phyloP scores from a whole-genome alignment of 2,888 invertebrate species.

The Gryllus longicercus region DNA sequence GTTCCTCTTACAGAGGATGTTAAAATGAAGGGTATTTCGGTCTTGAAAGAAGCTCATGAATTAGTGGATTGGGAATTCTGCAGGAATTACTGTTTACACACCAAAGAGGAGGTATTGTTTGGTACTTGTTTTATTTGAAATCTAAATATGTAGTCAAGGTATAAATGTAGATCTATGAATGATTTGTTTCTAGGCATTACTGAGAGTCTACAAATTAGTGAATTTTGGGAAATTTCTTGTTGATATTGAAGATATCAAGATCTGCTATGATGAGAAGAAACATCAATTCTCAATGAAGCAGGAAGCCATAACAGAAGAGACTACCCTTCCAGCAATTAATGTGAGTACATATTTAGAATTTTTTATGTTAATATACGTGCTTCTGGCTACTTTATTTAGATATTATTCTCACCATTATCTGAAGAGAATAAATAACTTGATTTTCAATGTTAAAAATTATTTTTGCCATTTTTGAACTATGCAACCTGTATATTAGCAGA shows the following conservation, averaged over 20 bases:
- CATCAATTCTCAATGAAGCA: constrained; percentile 42
- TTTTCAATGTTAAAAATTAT: too few species aligned
- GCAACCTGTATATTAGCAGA: too few species aligned
- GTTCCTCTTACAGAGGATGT: constrained; percentile 75
- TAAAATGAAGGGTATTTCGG: constrained; percentile 65
- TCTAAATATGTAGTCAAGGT: background rate
- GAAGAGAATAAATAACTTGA: too few species aligned
- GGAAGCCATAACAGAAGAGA: constrained; percentile 19
- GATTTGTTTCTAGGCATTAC: constrained; percentile 52
- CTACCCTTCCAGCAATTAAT: background rate
- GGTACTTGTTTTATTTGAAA: background rate
- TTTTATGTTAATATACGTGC: too few species aligned
- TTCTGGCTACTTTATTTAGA: too few species aligned
- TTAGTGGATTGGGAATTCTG: constrained; percentile 67
- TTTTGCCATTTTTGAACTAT: too few species aligned
- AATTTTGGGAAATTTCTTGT: constrained; percentile 72
- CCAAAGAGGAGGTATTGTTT: constrained; percentile 58
- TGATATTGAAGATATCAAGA: constrained; percentile 62
- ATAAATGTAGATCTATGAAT: background rate
- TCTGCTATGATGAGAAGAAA: constrained; percentile 57
- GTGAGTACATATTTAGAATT: constrained; percentile 20
- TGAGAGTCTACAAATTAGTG: constrained; percentile 72
- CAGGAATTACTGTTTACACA: constrained; percentile 53
- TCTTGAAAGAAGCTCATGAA: constrained; percentile 65
- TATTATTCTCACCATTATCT: too few species aligned